Conservation (phyloP, 2,797 vertebrate genomes). For the Epinephelus awoara region DNA sequence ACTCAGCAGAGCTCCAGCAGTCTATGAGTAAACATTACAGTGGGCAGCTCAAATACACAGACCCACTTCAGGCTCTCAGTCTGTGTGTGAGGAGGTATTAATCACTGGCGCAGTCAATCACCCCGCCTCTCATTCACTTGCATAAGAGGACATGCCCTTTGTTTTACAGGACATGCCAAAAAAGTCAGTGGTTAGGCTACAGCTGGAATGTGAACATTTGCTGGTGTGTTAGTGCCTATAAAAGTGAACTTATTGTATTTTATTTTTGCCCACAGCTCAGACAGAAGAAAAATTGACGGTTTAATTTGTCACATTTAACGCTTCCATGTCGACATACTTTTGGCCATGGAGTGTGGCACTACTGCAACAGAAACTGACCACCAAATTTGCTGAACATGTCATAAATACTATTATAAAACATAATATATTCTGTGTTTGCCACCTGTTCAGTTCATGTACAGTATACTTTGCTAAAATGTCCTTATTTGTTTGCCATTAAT, state of each 20-base stretch:
- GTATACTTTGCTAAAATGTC: too few species aligned
- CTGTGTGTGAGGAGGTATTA: background rate
- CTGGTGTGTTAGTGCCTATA: too few species aligned
- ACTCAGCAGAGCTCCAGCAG: conserved; percentile 51
- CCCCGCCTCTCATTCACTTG: background rate
- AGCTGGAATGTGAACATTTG: background rate
- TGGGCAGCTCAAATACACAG: conserved; percentile 25
- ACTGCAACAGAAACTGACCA: too few species aligned
- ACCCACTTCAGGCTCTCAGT: conserved; percentile 10
- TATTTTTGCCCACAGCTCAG: background rate
- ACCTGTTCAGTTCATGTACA: too few species aligned
- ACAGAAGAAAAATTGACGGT: background rate
- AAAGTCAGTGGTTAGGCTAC: background rate
- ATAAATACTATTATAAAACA: too few species aligned
- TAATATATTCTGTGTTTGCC: too few species aligned
- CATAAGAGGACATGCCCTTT: background rate
- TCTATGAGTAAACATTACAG: conserved; percentile 51
- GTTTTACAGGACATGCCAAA: background rate
- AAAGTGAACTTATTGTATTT: background rate
- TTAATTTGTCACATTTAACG: too few species aligned
- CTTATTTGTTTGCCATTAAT: too few species aligned
- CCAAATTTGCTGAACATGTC: too few species aligned
- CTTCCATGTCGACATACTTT: too few species aligned
- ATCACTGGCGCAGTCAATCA: background rate
- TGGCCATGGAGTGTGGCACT: too few species aligned